Evolutionary conservation across 2,113 vertebrate species (phyloP).

Genomic region (Crotalus viridis): DNA sequence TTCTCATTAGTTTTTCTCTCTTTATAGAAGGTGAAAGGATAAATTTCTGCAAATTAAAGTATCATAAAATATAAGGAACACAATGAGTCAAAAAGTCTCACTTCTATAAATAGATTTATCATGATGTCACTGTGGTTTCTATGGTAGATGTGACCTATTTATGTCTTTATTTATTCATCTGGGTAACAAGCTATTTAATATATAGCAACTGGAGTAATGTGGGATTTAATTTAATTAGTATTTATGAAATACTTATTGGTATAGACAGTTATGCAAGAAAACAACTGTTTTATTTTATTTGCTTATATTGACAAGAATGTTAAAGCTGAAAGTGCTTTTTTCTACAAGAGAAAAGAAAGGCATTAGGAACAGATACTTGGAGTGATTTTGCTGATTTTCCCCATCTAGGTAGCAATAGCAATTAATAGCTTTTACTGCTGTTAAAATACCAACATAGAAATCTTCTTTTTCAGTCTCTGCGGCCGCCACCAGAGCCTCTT

Average conservation of each 20-base stretch:
- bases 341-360: not conserved
- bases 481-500: not conserved
- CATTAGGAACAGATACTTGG: not conserved
- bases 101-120: slow-evolving; percentile 22
- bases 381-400: rapidly evolving
- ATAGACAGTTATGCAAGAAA: slow-evolving; percentile 13
- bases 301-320: not conserved
- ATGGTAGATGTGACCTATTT: not conserved
- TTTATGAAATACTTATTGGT: slow-evolving; percentile 23
- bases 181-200: slow-evolving; percentile 21
- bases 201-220: not conserved
- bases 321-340: not conserved
- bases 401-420: not conserved
- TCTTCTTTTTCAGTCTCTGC: not conserved
- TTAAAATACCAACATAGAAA: not conserved
- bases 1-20: slow-evolving; percentile 31
- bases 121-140: slow-evolving; percentile 21
- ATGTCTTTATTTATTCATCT: slow-evolving; percentile 1
- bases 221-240: slow-evolving; percentile 33
- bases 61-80: slow-evolving; percentile 41
- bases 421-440: not conserved
- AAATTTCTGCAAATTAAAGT: slow-evolving; percentile 11
- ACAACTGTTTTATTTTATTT: slow-evolving; percentile 12
- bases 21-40: slow-evolving; percentile 17
- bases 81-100: slow-evolving; percentile 27